Base-by-base conservation (phyloP, 2,113 vertebrate genomes). In the Oenanthe melanoleuca region DNA sequence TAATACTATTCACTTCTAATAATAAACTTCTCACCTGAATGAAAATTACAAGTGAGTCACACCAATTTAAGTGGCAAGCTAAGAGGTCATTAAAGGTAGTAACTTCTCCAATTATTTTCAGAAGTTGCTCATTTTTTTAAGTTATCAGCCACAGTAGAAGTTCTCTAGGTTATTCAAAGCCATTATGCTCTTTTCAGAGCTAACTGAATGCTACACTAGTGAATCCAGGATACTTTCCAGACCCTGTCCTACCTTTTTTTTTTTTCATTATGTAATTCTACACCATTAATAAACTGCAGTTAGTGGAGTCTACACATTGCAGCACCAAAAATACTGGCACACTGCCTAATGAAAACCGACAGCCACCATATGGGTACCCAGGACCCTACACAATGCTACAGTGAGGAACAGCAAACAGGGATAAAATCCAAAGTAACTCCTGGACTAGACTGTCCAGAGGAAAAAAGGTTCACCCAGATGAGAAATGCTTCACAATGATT, bases 31-130 rank as follows among this genome's bases (percentile, higher is more conserved):
- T 60, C 45, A 67, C 50, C 22, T 14, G 34, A 88, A 78, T 44
- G 13, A 83, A 72, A 80, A 80, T 26, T 21, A 79, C 57, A 72
- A 64, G 40, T 10, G 50, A 96, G 71, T 69, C 67, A 83, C 11
- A 18, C 31, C 71, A 52, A 60, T 71, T 81, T 71, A 47, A 88
- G 50, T 28, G 52, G 42, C 38, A 79, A 83, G 65, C 59, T 74
- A 75, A 84, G 78, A 71, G 40, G 53, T 89, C 80, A 89, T 26
- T 52, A 73, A 64, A 74, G 33, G 84, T 23, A 72, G 72, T 47
- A 69, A 81, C 29, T 93, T 93, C 42, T 89, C 75, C 91, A 78
- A 56, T 8, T 21, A 92, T 47, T 67, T 74, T 67, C 56, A 94
- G 71, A 63, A 83, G 21, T 53, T 88, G 89, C 24, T 88, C 2